Evolutionary conservation across 2,888 invertebrate species (phyloP).

Genomic region (Metalampra italica): DNA sequence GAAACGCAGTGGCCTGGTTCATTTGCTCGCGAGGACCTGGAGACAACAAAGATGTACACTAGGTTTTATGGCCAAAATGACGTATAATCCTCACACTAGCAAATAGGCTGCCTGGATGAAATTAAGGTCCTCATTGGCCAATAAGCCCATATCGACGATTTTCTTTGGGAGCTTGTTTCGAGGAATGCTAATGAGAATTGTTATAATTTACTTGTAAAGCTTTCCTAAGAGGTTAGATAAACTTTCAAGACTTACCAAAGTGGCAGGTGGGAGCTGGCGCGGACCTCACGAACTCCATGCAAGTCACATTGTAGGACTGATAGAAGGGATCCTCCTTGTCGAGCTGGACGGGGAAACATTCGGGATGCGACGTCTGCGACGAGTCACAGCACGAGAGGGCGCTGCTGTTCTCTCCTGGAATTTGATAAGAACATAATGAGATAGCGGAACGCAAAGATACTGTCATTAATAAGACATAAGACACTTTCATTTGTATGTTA

Average conservation of each 20-base stretch:
- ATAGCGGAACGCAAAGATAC: neutral
- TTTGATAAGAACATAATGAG: neutral
- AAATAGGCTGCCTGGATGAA: too few species aligned
- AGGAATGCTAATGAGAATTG: too few species aligned
- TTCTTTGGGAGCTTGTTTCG: too few species aligned
- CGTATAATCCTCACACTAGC: too few species aligned
- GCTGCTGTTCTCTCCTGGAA: constrained; percentile 79
- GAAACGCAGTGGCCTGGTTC: constrained; percentile 90
- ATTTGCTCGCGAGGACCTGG: constrained; percentile 88
- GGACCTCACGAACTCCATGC: constrained; percentile 92
- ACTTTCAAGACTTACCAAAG: constrained; percentile 71
- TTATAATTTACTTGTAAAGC: too few species aligned
- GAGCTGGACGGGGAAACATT: constrained; percentile 88
- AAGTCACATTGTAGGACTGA: constrained; percentile 81
- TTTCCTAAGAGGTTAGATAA: too few species aligned
- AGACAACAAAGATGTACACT: neutral
- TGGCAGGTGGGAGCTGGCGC: constrained; percentile 87
- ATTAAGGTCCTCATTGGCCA: too few species aligned
- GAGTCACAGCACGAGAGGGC: constrained; percentile 84
- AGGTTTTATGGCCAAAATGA: neutral
- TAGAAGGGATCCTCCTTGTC: constrained; percentile 84
- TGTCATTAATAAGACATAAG: too few species aligned
- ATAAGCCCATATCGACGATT: too few species aligned
- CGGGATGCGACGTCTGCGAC: constrained; percentile 79
- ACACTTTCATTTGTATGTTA: too few species aligned